Conservation (phyloP, 2,797 vertebrate species). For the Steatocranus sp. region DNA sequence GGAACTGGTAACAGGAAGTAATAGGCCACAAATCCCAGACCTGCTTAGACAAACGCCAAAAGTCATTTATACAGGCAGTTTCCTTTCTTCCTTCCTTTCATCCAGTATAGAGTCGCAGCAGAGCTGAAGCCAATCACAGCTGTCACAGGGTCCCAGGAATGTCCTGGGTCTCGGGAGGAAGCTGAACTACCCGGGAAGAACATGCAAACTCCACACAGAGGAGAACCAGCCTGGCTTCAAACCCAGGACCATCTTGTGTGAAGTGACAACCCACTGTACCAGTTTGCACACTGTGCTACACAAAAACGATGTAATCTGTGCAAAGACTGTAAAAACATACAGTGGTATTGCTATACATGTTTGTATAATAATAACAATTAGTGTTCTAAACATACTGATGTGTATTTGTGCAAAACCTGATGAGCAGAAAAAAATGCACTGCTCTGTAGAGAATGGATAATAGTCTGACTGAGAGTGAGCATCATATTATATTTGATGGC, state of each 20-base stretch:
- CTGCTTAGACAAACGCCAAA: background rate
- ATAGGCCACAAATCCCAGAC: background rate
- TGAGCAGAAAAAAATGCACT: background rate
- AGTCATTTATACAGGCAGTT: background rate
- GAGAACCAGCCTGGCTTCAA: background rate
- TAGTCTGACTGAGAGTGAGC: background rate
- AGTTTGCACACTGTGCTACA: background rate
- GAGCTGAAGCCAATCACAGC: background rate
- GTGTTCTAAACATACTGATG: background rate
- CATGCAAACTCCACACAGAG: background rate
- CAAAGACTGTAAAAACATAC: background rate
- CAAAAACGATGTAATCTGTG: background rate
- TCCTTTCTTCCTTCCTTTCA: background rate
- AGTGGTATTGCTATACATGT: accelerated
- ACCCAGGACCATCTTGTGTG: background rate
- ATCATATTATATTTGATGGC: background rate
- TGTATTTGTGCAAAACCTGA: background rate
- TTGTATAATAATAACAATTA: background rate
- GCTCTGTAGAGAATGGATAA: background rate
- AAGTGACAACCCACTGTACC: background rate
- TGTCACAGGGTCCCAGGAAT: background rate
- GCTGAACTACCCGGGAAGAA: background rate
- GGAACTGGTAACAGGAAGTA: background rate
- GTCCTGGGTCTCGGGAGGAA: background rate
- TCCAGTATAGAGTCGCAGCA: background rate